Conservation (phyloP, 2,113 vertebrate species). For the Dicaeum eximium region DNA sequence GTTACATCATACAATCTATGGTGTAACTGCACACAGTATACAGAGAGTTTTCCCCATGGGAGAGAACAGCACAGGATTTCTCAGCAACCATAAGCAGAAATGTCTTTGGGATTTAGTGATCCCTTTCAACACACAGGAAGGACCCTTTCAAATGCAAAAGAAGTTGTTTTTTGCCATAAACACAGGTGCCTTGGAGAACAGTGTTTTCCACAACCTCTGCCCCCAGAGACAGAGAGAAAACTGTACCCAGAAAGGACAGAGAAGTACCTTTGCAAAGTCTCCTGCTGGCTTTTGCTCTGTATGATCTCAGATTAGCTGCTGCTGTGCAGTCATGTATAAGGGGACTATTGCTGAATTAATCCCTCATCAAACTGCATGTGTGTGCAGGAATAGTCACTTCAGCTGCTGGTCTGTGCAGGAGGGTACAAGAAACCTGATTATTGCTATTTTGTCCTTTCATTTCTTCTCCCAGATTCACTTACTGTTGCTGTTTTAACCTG, state of each 20-base stretch:
- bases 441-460: background rate
- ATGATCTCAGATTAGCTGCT: background rate
- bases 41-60: background rate
- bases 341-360: background rate
- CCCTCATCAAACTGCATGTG: rapidly evolving
- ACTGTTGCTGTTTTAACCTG: background rate
- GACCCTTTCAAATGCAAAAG: background rate
- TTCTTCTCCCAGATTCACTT: background rate
- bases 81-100: background rate
- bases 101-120: background rate
- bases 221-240: background rate
- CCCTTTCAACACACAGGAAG: background rate
- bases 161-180: background rate
- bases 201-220: background rate
- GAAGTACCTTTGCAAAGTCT: background rate
- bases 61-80: background rate
- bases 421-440: background rate
- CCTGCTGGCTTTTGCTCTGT: background rate
- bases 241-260: background rate
- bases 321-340: background rate
- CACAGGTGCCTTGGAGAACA: background rate
- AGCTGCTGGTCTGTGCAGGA: rapidly evolving
- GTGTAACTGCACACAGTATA: background rate
- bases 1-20: rapidly evolving
- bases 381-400: background rate